Percentiles rank a stretch among this genome's conserved stretches.
Evolutionary conservation across 1,140 invertebrate species (phyloP).

Genomic region (Olivierus martensii): DNA sequence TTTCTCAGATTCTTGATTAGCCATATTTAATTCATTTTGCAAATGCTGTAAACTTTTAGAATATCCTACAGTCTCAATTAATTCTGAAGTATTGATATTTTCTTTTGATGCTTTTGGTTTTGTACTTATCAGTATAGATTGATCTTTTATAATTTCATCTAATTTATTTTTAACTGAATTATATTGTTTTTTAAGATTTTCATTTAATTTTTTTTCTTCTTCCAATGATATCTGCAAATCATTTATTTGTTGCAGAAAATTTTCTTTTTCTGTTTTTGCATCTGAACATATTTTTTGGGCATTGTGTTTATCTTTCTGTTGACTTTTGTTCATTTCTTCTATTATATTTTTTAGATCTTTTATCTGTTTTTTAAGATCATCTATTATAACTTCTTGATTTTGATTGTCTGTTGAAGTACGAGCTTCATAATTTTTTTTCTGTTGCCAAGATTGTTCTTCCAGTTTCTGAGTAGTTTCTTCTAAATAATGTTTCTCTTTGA

Average conservation of each 20-base stretch:
- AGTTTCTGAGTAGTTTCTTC: constrained; percentile 7
- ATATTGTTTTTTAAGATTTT: constrained; percentile 4
- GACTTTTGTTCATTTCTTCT: constrained; percentile 16
- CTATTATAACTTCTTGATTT: constrained; percentile 10
- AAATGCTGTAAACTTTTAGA: background rate
- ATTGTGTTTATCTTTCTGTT: constrained; percentile 20
- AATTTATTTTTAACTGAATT: background rate
- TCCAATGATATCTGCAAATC: constrained; percentile 4
- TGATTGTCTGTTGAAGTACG: constrained; percentile 6
- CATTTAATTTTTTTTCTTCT: background rate
- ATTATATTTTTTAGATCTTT: constrained; percentile 14
- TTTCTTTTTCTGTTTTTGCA: constrained; percentile 16
- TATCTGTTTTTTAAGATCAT: constrained; percentile 12
- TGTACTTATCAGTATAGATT: too few species aligned
- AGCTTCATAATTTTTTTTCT: constrained; percentile 13
- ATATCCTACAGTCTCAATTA: too few species aligned
- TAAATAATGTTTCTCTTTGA: constrained; percentile 18
- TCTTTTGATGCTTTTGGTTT: too few species aligned
- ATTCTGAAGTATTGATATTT: too few species aligned
- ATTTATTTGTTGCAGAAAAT: constrained; percentile 20
- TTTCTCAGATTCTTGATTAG: constrained; percentile 12
- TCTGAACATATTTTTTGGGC: constrained; percentile 12
- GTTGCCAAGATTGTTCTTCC: constrained; percentile 7
- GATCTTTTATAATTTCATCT: background rate
- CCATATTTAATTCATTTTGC: constrained; percentile 2